Base-by-base conservation (phyloP, 1,140 invertebrate species). In the Zaprionus davidi region DNA sequence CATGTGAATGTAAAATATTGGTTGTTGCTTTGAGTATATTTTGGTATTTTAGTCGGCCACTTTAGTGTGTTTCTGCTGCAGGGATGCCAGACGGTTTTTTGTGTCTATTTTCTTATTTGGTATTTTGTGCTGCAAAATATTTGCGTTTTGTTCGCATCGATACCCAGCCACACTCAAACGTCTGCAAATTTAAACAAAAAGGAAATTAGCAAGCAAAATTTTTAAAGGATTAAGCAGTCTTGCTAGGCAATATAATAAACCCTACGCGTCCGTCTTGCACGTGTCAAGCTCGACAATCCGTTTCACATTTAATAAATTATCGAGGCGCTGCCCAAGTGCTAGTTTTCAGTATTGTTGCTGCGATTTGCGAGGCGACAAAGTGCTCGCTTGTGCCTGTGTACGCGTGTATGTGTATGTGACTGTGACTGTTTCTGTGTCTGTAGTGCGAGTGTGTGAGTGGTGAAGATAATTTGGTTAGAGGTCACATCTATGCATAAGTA, bases 171-270 rank as follows among this genome's bases (percentile, higher is more conserved):
- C 81, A 83, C 77, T 71, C 11, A 65, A 28, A 67, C 53, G 76
- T 82, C 71, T 81, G 82, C 78, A 83, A 85, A 82, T 82, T 86
- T 82, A 73, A 87, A 86, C 83, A 82, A 86, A 86, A 87, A 83
- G 67, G 28, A 68, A 73, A 73, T 73, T 73, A 69, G 68, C 73
- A 65, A 76, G 73, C 60, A 65, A 46, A 76, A 51, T 2, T 71
- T 58, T 66, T 55, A 49, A 74, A 55, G 44, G 79, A 69, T 64
- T 71, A 62, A 65, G 51, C 57, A 71, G 60, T 71, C 73, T 55
- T 46, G 24, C 26, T 44, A 20, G 26, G 15, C 5, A 57, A 22
- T 22, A 58, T 15, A 72, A n/a, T 11, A 62, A 57, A 62, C n/a
- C 38, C 38, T 75, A 64, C 71, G 71, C 58, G 59, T 75, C 26